Evolutionary conservation across 1,140 invertebrate species (phyloP).

Genomic region (Mylabris phalerata): DNA sequence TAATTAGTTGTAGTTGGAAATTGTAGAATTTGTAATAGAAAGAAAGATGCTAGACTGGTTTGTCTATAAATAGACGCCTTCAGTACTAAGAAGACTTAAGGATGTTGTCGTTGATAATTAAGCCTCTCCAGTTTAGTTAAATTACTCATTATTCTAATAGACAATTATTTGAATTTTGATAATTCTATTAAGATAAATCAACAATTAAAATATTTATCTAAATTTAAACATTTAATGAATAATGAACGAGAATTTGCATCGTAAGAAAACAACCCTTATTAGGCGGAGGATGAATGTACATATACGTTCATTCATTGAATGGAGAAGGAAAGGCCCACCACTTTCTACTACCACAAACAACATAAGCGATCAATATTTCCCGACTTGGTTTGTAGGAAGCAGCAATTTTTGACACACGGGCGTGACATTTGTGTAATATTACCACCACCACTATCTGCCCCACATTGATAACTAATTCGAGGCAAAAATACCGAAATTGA

Average conservation of each 20-base stretch:
- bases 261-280: constrained; percentile 1
- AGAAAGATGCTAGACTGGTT: too few species aligned
- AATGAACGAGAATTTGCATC: neutral
- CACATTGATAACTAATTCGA: neutral
- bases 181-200: too few species aligned
- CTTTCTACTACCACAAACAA: too few species aligned
- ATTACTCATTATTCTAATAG: too few species aligned
- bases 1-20: too few species aligned
- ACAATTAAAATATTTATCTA: too few species aligned
- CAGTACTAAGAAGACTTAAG: too few species aligned
- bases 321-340: constrained; percentile 19
- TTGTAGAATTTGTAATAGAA: too few species aligned
- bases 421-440: constrained; percentile 8
- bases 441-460: neutral
- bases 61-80: too few species aligned
- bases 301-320: constrained; percentile 20
- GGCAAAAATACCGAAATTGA: neutral
- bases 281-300: constrained; percentile 15
- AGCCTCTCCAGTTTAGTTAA: too few species aligned
- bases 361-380: constrained; percentile 18
- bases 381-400: constrained; percentile 15
- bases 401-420: constrained; percentile 11
- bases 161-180: too few species aligned
- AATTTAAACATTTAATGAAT: neutral
- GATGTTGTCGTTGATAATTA: too few species aligned